Percentiles rank a stretch among this genome's conserved stretches.
Evolutionary conservation across 2,113 vertebrate genomes (phyloP).

Genomic region (Miniopterus natalensis): DNA sequence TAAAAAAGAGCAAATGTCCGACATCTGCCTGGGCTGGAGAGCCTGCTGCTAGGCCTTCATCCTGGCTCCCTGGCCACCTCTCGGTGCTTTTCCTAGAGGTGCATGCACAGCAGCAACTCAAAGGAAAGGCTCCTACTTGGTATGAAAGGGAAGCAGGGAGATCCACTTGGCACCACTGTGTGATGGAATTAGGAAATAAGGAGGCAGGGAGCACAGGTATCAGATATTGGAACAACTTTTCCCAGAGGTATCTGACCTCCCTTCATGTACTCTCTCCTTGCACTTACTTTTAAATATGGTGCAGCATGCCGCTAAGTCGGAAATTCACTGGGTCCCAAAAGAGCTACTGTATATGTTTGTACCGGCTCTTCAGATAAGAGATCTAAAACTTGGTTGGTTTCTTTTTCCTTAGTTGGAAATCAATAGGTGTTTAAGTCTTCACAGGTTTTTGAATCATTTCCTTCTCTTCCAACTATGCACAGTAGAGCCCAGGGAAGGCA

Average conservation of each 20-base stretch:
- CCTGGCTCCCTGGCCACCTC: background rate
- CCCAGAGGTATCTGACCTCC: background rate
- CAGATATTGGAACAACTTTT: slow-evolving; percentile 59
- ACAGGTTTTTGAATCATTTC: slow-evolving; percentile 71
- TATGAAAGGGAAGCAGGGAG: slow-evolving; percentile 53
- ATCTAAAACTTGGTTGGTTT: slow-evolving; percentile 10
- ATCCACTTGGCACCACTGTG: background rate
- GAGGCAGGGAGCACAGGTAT: slow-evolving; percentile 37
- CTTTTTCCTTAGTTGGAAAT: slow-evolving; percentile 58
- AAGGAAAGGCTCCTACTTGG: slow-evolving; percentile 27
- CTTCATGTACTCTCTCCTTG: slow-evolving; percentile 53
- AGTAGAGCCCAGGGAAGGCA: background rate
- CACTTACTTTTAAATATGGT: slow-evolving; percentile 54
- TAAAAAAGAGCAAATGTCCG: slow-evolving; percentile 47
- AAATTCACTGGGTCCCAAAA: slow-evolving; percentile 47
- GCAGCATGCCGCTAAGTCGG: background rate
- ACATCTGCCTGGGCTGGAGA: background rate
- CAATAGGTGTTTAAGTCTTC: slow-evolving; percentile 59
- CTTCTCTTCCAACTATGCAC: background rate
- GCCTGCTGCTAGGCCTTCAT: background rate
- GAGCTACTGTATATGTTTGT: slow-evolving; percentile 62
- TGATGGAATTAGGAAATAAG: slow-evolving; percentile 53
- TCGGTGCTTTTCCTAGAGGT: slow-evolving; percentile 53
- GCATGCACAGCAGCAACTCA: background rate
- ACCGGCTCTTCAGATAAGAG: slow-evolving; percentile 60